Evolutionary conservation across 2,113 vertebrate species (phyloP), one percentile per base, ranked within the genome.

Genomic region (Syngnathus scovelli): DNA sequence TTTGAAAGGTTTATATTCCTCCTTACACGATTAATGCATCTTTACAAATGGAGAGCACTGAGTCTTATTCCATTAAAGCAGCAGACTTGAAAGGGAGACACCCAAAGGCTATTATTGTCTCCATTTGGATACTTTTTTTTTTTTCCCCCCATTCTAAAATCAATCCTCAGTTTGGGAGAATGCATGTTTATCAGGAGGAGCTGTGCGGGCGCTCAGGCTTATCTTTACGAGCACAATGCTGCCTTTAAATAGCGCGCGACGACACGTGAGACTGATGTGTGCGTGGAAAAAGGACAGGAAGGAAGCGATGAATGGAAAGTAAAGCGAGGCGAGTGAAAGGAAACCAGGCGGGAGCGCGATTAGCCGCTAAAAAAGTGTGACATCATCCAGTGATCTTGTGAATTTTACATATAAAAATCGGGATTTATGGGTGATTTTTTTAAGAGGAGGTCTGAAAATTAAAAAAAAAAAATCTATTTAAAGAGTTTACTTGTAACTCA

Each of bases 161-260:
- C 4, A 60, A 21, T 71, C 74, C 27, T 18, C 44, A 21, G 69
- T 81, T 75, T 38, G 9, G 38, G n/a, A 69, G 66, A 69, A 63
- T 12, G 37, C 19, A 59, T 66, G 41, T 82, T 48, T 85, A 88
- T 87, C 82, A 21, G 68, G 15, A 27, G 68, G 18, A 69, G 76
- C 75, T 75, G 46, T 77, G 69, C 67, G 52, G 55, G 55, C 7
- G 61, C 75, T 61, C 68, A 37, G 61, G 55, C 78, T 87, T 85
- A 85, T 86, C 84, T 80, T 51, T 51, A 64, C n/a, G 64, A 68
- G 56, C 81, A 84, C 84, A 83, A 78, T 75, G 78, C 13, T 66
- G 66, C 68, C 82, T 78, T 74, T 80, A 89, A 86, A 89, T 88
- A 89, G 78, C 18, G 8, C 61, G 10, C 61, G 44, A 65, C 16